Percentiles rank a stretch among this genome's conserved stretches.
Evolutionary conservation across 2,888 invertebrate species (phyloP).

Genomic region (Tenthredo distinguenda): DNA sequence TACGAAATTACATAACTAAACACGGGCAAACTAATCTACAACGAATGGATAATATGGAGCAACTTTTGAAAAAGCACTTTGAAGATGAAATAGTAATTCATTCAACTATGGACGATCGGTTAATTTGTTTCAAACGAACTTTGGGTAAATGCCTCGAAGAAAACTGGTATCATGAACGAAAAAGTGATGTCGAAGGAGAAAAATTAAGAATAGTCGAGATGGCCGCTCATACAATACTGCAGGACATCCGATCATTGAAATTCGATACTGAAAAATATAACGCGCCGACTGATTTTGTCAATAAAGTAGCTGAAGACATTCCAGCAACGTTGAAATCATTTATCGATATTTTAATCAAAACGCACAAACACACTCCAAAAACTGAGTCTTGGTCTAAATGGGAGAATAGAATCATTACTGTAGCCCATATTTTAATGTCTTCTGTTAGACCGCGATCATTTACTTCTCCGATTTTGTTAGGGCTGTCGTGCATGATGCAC

Average conservation of each 20-base stretch:
- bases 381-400: slow-evolving; percentile 21
- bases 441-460: slow-evolving; percentile 53
- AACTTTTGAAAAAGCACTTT: background rate
- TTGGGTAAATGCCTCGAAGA: slow-evolving; percentile 45
- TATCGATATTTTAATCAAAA: slow-evolving; percentile 51
- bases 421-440: slow-evolving; percentile 50
- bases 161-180: slow-evolving; percentile 39
- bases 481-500: slow-evolving; percentile 46
- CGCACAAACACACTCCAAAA: slow-evolving; percentile 31
- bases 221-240: slow-evolving; percentile 11
- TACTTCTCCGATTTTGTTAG: slow-evolving; percentile 50
- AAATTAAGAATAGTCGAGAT: slow-evolving; percentile 7
- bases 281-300: slow-evolving; percentile 45
- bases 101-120: slow-evolving; percentile 21
- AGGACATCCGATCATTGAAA: slow-evolving; percentile 27
- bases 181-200: slow-evolving; percentile 44
- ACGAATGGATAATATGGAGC: background rate
- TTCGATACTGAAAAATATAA: slow-evolving; percentile 40
- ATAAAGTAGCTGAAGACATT: slow-evolving; percentile 35
- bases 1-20: slow-evolving; percentile 29
- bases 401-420: slow-evolving; percentile 36
- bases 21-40: background rate
- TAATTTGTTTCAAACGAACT: slow-evolving; percentile 51
- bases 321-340: slow-evolving; percentile 44
- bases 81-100: slow-evolving; percentile 48